Evolutionary conservation across 2,113 vertebrate genomes (phyloP).

Genomic region (Willisornis vidua): DNA sequence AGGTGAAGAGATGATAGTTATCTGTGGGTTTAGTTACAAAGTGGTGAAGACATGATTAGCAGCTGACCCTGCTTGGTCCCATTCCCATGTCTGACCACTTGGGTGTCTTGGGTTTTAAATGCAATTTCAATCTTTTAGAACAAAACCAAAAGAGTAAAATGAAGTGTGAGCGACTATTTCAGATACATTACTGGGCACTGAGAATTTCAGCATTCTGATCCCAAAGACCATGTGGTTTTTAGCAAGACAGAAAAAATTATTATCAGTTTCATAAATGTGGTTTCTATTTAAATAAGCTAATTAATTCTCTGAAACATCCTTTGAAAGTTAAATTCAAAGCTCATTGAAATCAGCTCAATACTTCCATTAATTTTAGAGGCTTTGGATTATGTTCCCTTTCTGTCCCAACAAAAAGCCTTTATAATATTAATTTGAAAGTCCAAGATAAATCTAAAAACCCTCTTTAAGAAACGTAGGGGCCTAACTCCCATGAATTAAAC

Average conservation of each 20-base stretch:
- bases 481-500: not conserved
- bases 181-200: not conserved
- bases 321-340: not conserved
- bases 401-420: not conserved
- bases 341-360: not conserved
- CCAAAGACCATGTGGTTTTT: not conserved
- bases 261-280: not conserved
- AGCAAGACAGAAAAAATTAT: not conserved
- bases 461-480: not conserved
- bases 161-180: not conserved
- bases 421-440: not conserved
- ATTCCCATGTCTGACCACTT: not conserved
- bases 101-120: not conserved
- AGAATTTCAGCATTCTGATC: not conserved
- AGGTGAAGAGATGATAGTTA: not conserved
- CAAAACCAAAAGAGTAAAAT: not conserved
- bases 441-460: not conserved
- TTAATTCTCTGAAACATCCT: not conserved
- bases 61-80: not conserved
- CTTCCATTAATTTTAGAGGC: not conserved
- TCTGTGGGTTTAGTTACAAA: not conserved
- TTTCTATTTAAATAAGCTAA: not conserved
- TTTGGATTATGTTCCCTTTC: not conserved
- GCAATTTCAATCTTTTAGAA: not conserved
- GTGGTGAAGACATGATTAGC: not conserved